These are phyloP conservation scores for Nannobrachium achirus DNA, from an alignment of 2,113 vertebrate species.

Conservation along the genomic window DNA sequence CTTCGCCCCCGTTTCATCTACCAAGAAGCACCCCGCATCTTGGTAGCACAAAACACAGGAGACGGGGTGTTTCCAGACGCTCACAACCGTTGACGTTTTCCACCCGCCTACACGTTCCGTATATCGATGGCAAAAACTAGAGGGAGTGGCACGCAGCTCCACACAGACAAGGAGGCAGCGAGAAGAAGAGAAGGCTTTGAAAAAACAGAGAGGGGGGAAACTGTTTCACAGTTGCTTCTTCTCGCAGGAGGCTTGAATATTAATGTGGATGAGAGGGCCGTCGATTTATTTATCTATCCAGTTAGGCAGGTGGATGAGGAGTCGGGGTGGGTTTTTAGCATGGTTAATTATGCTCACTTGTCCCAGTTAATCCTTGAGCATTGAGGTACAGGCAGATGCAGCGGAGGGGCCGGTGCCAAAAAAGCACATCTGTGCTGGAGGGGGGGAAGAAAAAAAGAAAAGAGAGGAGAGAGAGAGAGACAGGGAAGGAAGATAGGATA, in stretches of 20 bases:
- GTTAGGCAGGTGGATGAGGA: constrained; percentile 67
- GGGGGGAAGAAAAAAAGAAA: background rate
- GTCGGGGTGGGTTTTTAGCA: constrained; percentile 60
- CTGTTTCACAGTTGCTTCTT: constrained; percentile 44
- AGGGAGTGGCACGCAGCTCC: constrained; percentile 9
- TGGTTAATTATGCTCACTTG: constrained; percentile 74
- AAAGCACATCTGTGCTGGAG: constrained; percentile 71
- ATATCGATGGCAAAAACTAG: constrained; percentile 22
- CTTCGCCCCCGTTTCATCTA: constrained; percentile 63
- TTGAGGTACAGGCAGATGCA: constrained; percentile 68
- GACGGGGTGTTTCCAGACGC: constrained; percentile 44
- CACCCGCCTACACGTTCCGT: constrained; percentile 57
- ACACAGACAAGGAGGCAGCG: constrained; percentile 9
- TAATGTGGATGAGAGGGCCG: constrained; percentile 41
- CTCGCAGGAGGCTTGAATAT: constrained; percentile 52
- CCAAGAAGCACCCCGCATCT: too few relatives aligned
- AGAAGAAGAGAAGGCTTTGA: constrained; percentile 29
- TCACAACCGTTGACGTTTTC: constrained; percentile 59
- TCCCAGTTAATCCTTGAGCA: constrained; percentile 69
- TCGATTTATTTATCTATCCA: constrained; percentile 59
- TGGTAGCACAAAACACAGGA: background rate
- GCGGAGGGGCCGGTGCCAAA: constrained; percentile 60
- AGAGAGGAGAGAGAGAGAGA: constrained; percentile 7
- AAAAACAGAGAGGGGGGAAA: constrained; percentile 27
- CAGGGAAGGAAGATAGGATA: constrained; percentile 35